Base-by-base conservation (phyloP, 1,140 invertebrate genomes). In the Pollicipes pollicipes region DNA sequence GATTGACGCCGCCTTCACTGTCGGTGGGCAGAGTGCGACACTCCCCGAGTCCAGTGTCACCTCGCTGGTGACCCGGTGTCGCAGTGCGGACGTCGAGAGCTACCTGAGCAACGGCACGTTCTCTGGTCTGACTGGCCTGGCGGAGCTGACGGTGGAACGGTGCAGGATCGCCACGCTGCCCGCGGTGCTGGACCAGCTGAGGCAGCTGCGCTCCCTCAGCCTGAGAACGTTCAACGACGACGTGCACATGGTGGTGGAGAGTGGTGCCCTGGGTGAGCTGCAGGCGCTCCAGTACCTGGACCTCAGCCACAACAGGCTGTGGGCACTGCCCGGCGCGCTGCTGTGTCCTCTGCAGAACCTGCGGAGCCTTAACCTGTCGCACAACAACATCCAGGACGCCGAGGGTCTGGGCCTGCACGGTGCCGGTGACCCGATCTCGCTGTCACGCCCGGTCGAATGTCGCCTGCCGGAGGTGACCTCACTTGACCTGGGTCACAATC, bases 241-340 rank as follows among this genome's bases (percentile, higher is more conserved):
- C n/a, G 29, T 58, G 28, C 66, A 70, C 0, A 67, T 75, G 21
- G 35, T 72, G 16, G 13, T 75, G 63, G 70, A 72, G 29, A 30
- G 35, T 64, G 69, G 74, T 17, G 70, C 73, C 16, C 70, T 75
- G 24, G 29, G 58, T 26, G 73, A 71, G 28, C 68, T 75, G 24
- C 30, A 64, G 3, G 72, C 70, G 13, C 68, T 75, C 16, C 73
- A 75, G 64, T 21, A 70, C 4, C 81, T 96, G 67, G 92, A 96
- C 80, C 81, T 96, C 16, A 89, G 89, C 70, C 85, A 90, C 77
- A 95, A 94, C 79, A 92, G 93, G 80, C 90, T 95, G 81, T 88
- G 88, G 84, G 84, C 83, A 29, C 84, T 95, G 76, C 91, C 92
- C 21, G 87, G 90, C 73, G 90, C 87, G 70, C 85, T 89, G 63